These are phyloP conservation scores for Cryptomyrus ogoouensis DNA, from an alignment of 2,113 vertebrate genomes.

Conservation along the genomic window DNA sequence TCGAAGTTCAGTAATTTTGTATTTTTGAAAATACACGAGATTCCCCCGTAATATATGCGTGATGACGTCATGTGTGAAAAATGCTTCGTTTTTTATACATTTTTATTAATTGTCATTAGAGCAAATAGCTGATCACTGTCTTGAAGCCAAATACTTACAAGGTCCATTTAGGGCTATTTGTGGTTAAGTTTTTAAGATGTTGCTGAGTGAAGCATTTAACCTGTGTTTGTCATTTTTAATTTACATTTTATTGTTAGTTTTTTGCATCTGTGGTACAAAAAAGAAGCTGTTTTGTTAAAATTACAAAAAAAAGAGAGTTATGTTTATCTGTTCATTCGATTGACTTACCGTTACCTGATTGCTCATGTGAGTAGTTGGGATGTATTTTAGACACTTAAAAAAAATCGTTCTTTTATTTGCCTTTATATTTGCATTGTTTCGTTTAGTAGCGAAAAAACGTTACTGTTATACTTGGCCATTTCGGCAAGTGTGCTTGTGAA, in stretches of 20 bases:
- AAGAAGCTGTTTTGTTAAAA: background rate
- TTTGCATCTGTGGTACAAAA: background rate
- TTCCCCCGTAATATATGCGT: too few species aligned
- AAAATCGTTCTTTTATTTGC: background rate
- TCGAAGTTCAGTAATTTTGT: too few species aligned
- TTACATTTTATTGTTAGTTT: background rate
- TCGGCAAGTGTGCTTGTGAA: background rate
- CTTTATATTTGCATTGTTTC: background rate
- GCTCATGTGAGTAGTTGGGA: background rate
- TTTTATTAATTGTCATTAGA: too few species aligned
- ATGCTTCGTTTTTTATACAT: too few species aligned
- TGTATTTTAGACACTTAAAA: background rate
- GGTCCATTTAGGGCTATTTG: background rate
- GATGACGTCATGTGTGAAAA: too few species aligned
- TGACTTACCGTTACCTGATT: background rate
- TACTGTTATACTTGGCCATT: background rate
- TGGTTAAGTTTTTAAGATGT: background rate
- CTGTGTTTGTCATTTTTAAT: background rate
- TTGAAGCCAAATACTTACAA: too few species aligned
- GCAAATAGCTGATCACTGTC: too few species aligned
- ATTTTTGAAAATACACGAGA: too few species aligned
- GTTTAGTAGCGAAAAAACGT: background rate
- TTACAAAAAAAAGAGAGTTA: background rate
- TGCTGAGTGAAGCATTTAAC: background rate
- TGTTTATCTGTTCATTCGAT: background rate